Percentiles rank a stretch among this genome's conserved stretches.
Evolutionary conservation across 2,888 invertebrate species (phyloP).

Genomic region (Phymatocera aterrima): DNA sequence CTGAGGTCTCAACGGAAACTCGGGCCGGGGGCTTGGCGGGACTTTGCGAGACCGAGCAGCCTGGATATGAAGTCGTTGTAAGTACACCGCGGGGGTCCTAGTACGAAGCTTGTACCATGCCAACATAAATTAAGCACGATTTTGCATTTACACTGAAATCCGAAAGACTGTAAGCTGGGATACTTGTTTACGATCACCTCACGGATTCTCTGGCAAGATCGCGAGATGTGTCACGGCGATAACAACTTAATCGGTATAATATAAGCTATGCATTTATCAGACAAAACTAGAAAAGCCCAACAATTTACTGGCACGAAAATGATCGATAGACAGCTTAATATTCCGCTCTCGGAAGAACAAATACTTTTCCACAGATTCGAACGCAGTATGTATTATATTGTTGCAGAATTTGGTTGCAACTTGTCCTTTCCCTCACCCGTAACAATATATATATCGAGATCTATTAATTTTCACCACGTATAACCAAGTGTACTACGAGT

Average conservation of each 20-base stretch:
- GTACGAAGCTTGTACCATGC: conserved; percentile 68
- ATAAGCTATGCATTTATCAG: conserved; percentile 13
- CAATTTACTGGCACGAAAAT: not conserved
- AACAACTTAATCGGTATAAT: conserved; percentile 38
- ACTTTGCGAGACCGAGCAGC: conserved; percentile 35
- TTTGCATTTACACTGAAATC: conserved; percentile 71
- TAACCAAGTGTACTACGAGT: not conserved
- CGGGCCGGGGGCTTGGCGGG: conserved; percentile 29
- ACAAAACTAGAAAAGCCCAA: not conserved
- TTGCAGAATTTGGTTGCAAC: too few species aligned
- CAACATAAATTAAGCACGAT: conserved; percentile 71
- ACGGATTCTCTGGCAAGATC: conserved; percentile 11
- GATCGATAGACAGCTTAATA: not conserved
- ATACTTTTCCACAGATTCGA: not conserved
- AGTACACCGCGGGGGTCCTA: conserved; percentile 70
- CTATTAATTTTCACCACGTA: not conserved
- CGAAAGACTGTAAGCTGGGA: conserved; percentile 54
- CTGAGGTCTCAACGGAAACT: conserved; percentile 30
- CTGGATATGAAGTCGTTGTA: conserved; percentile 70
- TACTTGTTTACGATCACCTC: conserved; percentile 34
- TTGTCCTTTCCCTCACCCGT: too few species aligned
- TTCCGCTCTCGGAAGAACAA: not conserved
- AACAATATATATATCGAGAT: not conserved
- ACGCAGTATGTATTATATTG: too few species aligned
- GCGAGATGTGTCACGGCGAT: conserved; percentile 35